A percentile compares a stretch with the other conserved stretches of the same genome.
phyloP scores from a whole-genome alignment of 2,888 invertebrate genomes.

The Parnassius orleans region DNA sequence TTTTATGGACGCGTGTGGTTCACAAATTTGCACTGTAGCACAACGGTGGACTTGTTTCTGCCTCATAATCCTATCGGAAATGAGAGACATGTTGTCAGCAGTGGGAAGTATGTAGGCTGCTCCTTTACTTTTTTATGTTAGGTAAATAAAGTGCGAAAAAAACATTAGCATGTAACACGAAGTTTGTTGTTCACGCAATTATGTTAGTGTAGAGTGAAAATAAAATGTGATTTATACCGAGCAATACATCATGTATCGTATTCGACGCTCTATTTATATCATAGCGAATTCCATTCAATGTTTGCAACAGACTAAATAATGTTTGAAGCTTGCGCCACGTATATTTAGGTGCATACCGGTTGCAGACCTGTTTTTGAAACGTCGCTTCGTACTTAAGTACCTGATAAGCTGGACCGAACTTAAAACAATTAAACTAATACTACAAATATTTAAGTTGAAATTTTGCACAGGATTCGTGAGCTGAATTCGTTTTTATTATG shows the following conservation, averaged over 20 bases:
- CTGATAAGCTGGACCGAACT: neutral
- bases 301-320: slow-evolving; percentile 27
- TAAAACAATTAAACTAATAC: neutral
- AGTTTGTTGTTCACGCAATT: neutral
- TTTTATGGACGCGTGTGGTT: too few species aligned
- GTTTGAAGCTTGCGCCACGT: slow-evolving; percentile 28
- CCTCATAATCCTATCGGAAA: too few species aligned
- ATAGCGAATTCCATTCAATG: slow-evolving; percentile 38
- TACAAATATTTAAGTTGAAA: too few species aligned
- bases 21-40: too few species aligned
- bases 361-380: slow-evolving; percentile 9
- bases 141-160: too few species aligned
- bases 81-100: too few species aligned
- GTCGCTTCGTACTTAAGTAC: neutral
- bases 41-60: too few species aligned
- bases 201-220: neutral
- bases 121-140: too few species aligned
- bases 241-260: neutral
- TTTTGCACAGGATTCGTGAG: too few species aligned
- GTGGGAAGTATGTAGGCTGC: too few species aligned
- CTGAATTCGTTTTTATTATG: too few species aligned
- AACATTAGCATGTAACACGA: neutral
- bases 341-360: slow-evolving; percentile 28
- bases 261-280: slow-evolving; percentile 41
- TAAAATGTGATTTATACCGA: neutral